These are phyloP conservation scores for Scomber scombrus DNA, from an alignment of 2,113 vertebrate genomes.

Conservation along the genomic window DNA sequence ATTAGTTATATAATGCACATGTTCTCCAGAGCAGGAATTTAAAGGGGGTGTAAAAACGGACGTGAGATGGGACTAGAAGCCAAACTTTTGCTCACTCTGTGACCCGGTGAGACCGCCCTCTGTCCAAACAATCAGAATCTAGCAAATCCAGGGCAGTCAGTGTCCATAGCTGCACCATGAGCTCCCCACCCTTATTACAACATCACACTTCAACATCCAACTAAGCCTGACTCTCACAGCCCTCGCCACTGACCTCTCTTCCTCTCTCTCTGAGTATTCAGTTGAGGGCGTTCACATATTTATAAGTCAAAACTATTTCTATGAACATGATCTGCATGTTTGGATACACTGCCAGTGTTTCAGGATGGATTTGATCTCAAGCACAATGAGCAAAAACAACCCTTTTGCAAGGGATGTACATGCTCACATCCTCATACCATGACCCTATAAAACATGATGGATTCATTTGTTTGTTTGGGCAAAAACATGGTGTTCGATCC, in stretches of 20 bases:
- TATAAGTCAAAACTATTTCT: slow-evolving; percentile 24
- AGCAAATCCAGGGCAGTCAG: slow-evolving; percentile 48
- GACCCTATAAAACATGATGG: neutral
- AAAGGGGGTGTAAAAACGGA: slow-evolving; percentile 28
- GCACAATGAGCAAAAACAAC: neutral
- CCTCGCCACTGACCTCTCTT: no score
- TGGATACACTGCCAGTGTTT: neutral
- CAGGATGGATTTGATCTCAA: neutral
- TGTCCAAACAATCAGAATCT: slow-evolving; percentile 69
- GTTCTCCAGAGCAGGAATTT: slow-evolving; percentile 26
- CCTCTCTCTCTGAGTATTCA: slow-evolving; percentile 21
- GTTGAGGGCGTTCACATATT: slow-evolving; percentile 44
- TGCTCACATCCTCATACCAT: neutral
- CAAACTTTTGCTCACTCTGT: slow-evolving; percentile 43
- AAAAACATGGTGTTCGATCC: no score
- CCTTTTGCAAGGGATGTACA: neutral
- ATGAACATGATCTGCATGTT: slow-evolving; percentile 8
- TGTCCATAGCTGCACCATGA: slow-evolving; percentile 58
- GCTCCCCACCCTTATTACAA: slow-evolving; percentile 71
- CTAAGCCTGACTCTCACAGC: slow-evolving; percentile 8
- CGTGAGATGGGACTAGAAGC: slow-evolving; percentile 32
- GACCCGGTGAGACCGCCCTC: slow-evolving; percentile 58
- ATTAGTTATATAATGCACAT: slow-evolving; percentile 22
- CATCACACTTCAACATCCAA: slow-evolving; percentile 59
- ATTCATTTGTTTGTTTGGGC: neutral